These are phyloP conservation scores for Siphamia tubifer DNA, from an alignment of 2,113 vertebrate genomes.

Conservation along the genomic window DNA sequence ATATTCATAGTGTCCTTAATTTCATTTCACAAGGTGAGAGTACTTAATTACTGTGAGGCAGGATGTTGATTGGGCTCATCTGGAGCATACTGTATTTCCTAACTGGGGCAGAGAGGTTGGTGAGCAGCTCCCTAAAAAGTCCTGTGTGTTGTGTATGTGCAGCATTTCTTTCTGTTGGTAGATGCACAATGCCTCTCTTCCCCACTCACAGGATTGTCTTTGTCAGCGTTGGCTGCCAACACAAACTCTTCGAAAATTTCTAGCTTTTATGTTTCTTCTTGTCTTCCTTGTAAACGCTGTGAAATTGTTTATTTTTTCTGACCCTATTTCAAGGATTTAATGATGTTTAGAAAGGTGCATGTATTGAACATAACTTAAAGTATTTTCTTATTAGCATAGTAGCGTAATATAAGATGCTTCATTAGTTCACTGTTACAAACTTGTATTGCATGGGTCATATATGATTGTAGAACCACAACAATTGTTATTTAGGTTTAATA, in stretches of 20 bases:
- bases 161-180: conserved; percentile 14
- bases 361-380: no score
- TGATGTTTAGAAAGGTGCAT: no score
- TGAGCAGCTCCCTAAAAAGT: conserved; percentile 1
- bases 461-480: no score
- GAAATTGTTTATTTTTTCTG: no score
- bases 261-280: neutral
- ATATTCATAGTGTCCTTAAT: neutral
- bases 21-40: neutral
- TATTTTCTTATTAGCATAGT: no score
- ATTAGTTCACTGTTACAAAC: no score
- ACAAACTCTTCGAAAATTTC: conserved; percentile 6
- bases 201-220: conserved; percentile 32
- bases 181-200: conserved; percentile 36
- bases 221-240: conserved; percentile 14
- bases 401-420: no score
- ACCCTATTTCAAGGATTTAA: no score
- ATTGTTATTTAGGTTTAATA: no score
- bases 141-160: neutral
- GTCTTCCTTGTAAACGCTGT: neutral
- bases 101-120: conserved; percentile 18
- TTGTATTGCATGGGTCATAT: no score
- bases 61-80: conserved; percentile 21
- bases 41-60: conserved; percentile 4
- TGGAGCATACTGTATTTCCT: conserved; percentile 3